Evolutionary conservation across 1,140 invertebrate species (phyloP), one percentile per base, ranked within the genome.

Genomic region (Drosophila pachea): DNA sequence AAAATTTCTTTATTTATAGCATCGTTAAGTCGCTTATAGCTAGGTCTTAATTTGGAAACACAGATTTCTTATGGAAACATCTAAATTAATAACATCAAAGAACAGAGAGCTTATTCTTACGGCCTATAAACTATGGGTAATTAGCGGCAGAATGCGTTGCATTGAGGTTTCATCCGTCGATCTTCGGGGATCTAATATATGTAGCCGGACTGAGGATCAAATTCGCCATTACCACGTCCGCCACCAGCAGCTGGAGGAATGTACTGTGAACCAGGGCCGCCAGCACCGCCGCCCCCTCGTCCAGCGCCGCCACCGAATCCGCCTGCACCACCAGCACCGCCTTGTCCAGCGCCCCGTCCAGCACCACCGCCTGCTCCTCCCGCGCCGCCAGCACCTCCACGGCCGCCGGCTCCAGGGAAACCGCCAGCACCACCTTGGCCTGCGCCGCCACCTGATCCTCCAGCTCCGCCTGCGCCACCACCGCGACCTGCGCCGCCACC

Each of bases 331-430:
- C 22, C 22, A 22, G 22, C 22, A 22, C 74, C 79, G 2, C 72
- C 71, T 40, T 70, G 65, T 16, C 66, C 67, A 7, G 54, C 76
- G 36, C 49, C 58, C 4, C 53, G n/a, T 7, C 48, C 48, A 31
- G 40, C 50, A 9, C 52, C 54, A 5, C 59, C 53, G 2, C 76
- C 86, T 7, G 89, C 86, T 32, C 89, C 74, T 38, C 84, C 73
- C 29, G 87, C 86, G 12, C 83, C 89, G 31, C 91, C 88, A 11
- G 90, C 83, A 4, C 90, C 90, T 42, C 11, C 49, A 7, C 58
- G 56, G 7, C 91, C 78, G 2, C 90, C 86, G 1, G 90, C 84
- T 4, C 90, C 88, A 1, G 91, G 87, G n/a, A n/a, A n/a, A 4
- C 90, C 79, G 14, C 91, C 89, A 5, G 91, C 71, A 36, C 42